Evolutionary conservation across 2,888 invertebrate species (phyloP).

Genomic region (Myopa tessellatipennis): DNA sequence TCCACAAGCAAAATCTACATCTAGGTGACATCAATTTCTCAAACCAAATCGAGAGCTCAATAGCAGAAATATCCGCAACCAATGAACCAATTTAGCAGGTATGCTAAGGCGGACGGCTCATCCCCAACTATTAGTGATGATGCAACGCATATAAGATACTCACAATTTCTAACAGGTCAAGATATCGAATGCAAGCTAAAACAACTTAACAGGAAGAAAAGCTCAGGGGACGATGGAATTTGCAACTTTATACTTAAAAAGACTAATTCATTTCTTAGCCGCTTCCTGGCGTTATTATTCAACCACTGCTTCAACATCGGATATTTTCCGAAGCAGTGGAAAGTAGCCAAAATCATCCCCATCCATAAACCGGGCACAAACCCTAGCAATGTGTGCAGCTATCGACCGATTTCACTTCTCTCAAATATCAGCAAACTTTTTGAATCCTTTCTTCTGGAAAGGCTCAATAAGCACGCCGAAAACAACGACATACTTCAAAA

Average conservation of each 20-base stretch:
- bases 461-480: neutral
- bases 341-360: slow-evolving; percentile 10
- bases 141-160: neutral
- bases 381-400: neutral
- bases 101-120: neutral
- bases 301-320: slow-evolving; percentile 35
- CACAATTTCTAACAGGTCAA: neutral
- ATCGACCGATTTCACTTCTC: slow-evolving; percentile 1
- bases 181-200: neutral
- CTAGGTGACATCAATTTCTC: neutral
- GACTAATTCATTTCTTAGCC: slow-evolving; percentile 5
- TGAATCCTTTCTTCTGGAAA: neutral
- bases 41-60: too few species aligned
- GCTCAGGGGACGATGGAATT: slow-evolving; percentile 12
- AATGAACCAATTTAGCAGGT: neutral
- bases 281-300: slow-evolving; percentile 18
- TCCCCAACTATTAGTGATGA: neutral
- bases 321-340: slow-evolving; percentile 31
- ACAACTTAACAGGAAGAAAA: neutral
- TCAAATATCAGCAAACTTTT: slow-evolving; percentile 16
- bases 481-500: neutral
- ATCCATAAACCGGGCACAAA: neutral
- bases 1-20: neutral
- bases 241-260: slow-evolving; percentile 21
- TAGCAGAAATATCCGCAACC: neutral